Evolutionary conservation across 2,797 vertebrate genomes (phyloP), one percentile per base, ranked within the genome.

Genomic region (Poecilia gillii): DNA sequence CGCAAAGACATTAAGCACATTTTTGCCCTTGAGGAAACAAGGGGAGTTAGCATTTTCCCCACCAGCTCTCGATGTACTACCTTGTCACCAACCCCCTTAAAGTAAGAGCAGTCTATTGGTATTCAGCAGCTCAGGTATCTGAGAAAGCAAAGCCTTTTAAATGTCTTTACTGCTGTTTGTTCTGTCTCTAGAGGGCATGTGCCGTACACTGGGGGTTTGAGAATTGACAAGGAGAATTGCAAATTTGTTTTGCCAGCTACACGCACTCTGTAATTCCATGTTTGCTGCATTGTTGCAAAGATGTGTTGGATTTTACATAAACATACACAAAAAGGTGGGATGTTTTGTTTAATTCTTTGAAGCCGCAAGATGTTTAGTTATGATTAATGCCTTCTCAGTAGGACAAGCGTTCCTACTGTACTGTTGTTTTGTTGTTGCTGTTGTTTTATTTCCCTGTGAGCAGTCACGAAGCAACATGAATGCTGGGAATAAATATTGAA

Each of bases 71-170:
- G 87, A 84, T 83, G 90, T 87, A 84, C 84, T 85, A 81, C 82
- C 91, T 86, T 90, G 89, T 90, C 92, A 84, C 87, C 88, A 83
- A 71, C 89, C 91, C 81, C 84, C 88, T 80, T 91, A 92, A 89
- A 88, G 87, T 93, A 88, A 92, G 85, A 91, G 78, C 84, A 84
- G 86, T 93, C 89, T 94, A 94, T 95, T 96, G 93, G 94, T 95
- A 96, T 96, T 96, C 95, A 93, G 79, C 92, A 89, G 94, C 90
- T 84, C 91, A 95, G 94, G 94, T 95, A 94, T 94, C 94, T 95
- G 80, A 95, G 93, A 91, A 87, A 93, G 90, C 86, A 92, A 83
- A 90, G 92, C 88, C 93, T 94, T 95, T 95, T 95, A 95, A 95
- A 96, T 94, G 95, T 95, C 94, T 95, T 93, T 94, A 94, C 93